Conservation (phyloP, 2,113 vertebrate genomes). For the Anoplopoma fimbria region DNA sequence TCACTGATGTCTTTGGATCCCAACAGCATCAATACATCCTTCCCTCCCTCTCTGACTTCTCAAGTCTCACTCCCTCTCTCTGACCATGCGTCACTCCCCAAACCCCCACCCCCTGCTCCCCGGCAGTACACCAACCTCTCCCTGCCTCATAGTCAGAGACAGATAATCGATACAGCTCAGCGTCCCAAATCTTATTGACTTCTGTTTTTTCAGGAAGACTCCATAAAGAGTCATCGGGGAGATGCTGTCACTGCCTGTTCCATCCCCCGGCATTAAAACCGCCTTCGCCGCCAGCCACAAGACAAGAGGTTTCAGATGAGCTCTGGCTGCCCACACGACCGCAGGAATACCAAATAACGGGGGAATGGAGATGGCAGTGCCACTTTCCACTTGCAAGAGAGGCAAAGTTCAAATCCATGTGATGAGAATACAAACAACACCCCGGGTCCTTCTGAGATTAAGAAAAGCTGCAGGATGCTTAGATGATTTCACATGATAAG, state of each 20-base stretch:
- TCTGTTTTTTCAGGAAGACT: conserved; percentile 83
- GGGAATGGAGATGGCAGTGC: conserved; percentile 43
- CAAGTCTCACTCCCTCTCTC: conserved; percentile 28
- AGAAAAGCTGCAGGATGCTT: conserved; percentile 37
- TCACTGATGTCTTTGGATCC: conserved; percentile 57
- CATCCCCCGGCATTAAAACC: conserved; percentile 69
- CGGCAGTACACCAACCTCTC: conserved; percentile 12
- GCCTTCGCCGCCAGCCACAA: conserved; percentile 31
- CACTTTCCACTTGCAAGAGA: conserved; percentile 53
- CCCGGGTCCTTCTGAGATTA: conserved; percentile 20
- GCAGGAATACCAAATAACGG: conserved; percentile 65
- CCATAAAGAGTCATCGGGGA: conserved; percentile 82
- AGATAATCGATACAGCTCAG: conserved; percentile 82
- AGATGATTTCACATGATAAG: conserved; percentile 46
- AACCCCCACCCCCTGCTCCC: conserved; percentile 24
- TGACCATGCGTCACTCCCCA: conserved; percentile 28
- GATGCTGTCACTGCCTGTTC: conserved; percentile 75
- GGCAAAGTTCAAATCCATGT: conserved; percentile 44
- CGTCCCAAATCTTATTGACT: conserved; percentile 82
- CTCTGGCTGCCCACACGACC: conserved; percentile 1
- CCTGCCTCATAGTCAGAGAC: conserved; percentile 74
- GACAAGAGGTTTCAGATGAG: conserved; percentile 41
- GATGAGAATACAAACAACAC: conserved; percentile 56
- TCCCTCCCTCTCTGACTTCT: not conserved
- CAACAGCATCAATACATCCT: conserved; percentile 42